Evolutionary conservation across 2,113 vertebrate genomes (phyloP), one percentile per base, ranked within the genome.

Genomic region (Phylloscopus trochilus): DNA sequence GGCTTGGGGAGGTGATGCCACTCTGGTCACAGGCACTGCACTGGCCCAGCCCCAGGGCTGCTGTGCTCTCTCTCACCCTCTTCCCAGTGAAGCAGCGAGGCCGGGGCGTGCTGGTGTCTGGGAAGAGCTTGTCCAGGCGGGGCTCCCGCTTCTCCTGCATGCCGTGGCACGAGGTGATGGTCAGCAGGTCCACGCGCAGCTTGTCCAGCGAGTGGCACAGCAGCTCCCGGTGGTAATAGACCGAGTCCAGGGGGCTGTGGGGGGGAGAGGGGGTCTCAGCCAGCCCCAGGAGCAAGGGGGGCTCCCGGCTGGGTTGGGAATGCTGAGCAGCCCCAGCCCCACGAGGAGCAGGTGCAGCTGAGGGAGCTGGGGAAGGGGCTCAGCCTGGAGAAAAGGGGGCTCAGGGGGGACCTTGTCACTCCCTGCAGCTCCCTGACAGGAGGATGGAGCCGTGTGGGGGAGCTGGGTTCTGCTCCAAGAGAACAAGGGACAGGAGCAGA

Each of bases 201-300:
- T 98, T 98, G 90, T 99, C 99, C 95, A 99, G 97, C 15, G 99
- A 99, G 95, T 98, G 96, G 97, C 99, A 99, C 28, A 99, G 98
- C 95, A 99, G 88, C 97, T 99, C 99, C 51, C 99, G 98, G 81
- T 99, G 99, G 94, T 99, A 99, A 86, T 99, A 99, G 62, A 99
- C 98, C 0, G 97, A 97, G 89, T 98, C 98, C 1, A 97, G 95
- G 21, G 98, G 95, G 85, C 99, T 99, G 89, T 2, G 10, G 85
- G 85, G 63, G 75, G 1, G 6, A 81, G 63, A 46, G 49, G 64
- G 35, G 55, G 19, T 13, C 63, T 83, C 56, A 83, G 87, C 26
- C 79, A 63, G 26, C 15, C 22, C 41, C 41, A 23, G 59, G 7
- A 66, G 47, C 0, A 1, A 35, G 20, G 17, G 17, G 13, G 20